A percentile compares a stretch with the other conserved stretches of the same genome.
Evolutionary conservation across 2,888 invertebrate species (phyloP).

Genomic region (Parnassius apollo): DNA sequence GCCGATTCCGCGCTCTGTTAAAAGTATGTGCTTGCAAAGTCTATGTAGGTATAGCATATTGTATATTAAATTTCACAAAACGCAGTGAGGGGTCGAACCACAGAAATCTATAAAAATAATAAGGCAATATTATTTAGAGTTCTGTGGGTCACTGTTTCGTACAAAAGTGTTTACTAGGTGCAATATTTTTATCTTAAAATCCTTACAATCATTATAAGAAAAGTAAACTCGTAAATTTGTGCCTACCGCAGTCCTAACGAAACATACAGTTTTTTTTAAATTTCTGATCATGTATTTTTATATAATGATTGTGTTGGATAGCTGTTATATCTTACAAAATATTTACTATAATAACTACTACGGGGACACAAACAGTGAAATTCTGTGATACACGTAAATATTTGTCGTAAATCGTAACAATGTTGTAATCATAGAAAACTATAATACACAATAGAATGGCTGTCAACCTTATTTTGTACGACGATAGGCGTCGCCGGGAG

Average conservation of each 20-base stretch:
- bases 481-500: too few relatives aligned
- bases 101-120: too few relatives aligned
- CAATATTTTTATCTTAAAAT: constrained; percentile 10
- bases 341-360: not conserved
- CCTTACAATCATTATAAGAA: constrained; percentile 12
- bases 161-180: constrained; percentile 18
- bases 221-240: constrained; percentile 1
- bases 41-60: not conserved
- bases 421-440: not conserved
- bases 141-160: not conserved
- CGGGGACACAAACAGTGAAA: constrained; percentile 3
- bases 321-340: constrained; percentile 1
- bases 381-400: constrained; percentile 9
- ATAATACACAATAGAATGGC: not conserved
- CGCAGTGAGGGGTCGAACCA: constrained; percentile 11
- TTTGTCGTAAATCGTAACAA: too few relatives aligned
- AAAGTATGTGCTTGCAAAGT: too few relatives aligned
- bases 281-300: not conserved
- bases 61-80: constrained; percentile 6
- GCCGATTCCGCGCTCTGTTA: too few relatives aligned
- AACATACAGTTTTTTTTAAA: not conserved
- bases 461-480: too few relatives aligned
- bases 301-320: constrained; percentile 6
- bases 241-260: not conserved
- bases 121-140: too few relatives aligned